A percentile compares a stretch with the other conserved stretches of the same genome.
Conservation (phyloP, 1,140 invertebrate genomes). For the Drosophila sucinea region DNA sequence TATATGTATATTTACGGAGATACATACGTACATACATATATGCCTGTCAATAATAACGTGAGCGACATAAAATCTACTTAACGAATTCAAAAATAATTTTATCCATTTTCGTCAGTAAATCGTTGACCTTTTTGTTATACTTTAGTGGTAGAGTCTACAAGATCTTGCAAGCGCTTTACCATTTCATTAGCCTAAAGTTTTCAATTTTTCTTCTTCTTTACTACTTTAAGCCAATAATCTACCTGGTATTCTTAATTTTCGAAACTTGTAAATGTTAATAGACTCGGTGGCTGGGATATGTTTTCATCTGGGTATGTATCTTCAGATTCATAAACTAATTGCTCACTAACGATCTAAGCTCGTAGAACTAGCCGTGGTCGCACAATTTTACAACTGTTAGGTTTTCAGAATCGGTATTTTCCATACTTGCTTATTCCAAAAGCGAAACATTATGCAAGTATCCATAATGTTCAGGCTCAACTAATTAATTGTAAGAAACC, state of each 20-base stretch:
- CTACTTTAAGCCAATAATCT: neutral
- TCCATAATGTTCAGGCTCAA: too few relatives aligned
- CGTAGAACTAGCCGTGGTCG: too few relatives aligned
- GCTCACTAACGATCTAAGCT: neutral
- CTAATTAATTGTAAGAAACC: too few relatives aligned
- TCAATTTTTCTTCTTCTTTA: neutral
- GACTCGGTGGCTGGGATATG: neutral
- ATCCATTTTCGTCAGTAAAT: conserved; percentile 1
- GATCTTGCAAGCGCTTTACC: neutral
- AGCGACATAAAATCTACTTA: too few relatives aligned
- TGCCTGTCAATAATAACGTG: too few relatives aligned
- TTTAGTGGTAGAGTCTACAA: neutral
- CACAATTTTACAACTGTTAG: neutral
- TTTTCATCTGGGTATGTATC: neutral
- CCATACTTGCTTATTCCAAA: neutral
- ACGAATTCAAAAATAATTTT: neutral
- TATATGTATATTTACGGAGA: too few relatives aligned
- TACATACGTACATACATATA: too few relatives aligned
- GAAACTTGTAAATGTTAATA: neutral
- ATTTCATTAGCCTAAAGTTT: neutral
- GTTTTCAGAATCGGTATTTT: neutral
- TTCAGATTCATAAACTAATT: neutral
- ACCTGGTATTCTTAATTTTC: neutral
- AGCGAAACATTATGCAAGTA: neutral
- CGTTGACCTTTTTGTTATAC: neutral